Conservation (phyloP, 2,113 vertebrate genomes). For the Psittacula cyanocephala region DNA sequence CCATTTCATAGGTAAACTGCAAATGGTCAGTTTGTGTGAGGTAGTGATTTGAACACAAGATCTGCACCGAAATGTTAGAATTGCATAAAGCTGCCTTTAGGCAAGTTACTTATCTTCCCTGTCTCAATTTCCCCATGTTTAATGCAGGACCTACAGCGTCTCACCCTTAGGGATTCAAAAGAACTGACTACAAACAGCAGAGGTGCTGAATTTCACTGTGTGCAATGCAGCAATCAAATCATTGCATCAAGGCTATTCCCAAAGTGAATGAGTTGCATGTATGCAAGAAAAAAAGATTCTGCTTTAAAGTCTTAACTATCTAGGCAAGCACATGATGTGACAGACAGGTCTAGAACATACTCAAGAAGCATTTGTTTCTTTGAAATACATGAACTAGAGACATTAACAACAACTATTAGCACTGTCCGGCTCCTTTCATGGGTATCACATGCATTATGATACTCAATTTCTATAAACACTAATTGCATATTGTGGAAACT, state of each 20-base stretch:
- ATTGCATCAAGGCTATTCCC: neutral
- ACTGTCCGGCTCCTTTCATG: neutral
- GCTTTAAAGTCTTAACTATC: neutral
- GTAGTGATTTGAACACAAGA: no score
- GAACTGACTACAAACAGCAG: neutral
- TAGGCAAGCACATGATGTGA: neutral
- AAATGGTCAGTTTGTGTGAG: no score
- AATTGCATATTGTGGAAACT: neutral
- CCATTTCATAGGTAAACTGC: no score
- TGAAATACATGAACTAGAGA: neutral
- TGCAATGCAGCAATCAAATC: neutral
- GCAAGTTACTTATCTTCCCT: neutral
- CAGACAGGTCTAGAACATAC: neutral
- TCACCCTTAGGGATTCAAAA: neutral
- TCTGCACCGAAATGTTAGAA: neutral
- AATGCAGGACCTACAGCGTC: neutral
- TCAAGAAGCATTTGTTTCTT: neutral
- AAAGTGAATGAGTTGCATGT: neutral
- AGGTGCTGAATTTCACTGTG: neutral
- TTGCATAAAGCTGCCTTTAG: neutral
- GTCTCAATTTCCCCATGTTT: slow-evolving; percentile 27
- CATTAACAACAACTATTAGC: neutral
- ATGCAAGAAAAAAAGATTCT: neutral
- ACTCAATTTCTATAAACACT: neutral
- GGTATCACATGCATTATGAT: neutral